Evolutionary conservation across 2,797 vertebrate species (phyloP), one percentile per base, ranked within the genome.

Genomic region (Pelodytes ibericus): DNA sequence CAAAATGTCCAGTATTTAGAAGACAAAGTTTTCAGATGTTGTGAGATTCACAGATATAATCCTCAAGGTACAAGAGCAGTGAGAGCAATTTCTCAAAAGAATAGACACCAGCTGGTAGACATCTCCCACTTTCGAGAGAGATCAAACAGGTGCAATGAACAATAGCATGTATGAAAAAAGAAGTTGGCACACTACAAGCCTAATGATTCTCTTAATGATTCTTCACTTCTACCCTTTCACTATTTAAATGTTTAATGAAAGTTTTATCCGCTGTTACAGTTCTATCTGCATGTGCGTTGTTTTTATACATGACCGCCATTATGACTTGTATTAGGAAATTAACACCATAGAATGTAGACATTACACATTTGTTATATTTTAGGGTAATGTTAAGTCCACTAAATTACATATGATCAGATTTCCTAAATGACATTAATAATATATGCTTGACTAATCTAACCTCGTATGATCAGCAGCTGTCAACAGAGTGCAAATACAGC

Each of bases 231-330:
- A 57, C 33, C 51, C 58, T 70, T 76, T 63, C 74, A 76, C 74
- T 41, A 39, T 44, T 66, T 76, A 69, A 75, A 76, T 71, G 66
- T 70, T 76, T 70, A 63, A 76, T 76, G 59, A 29, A 76, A 63
- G 25, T 63, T 18, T 25, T 44, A 8, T 2, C 7, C 31, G 44
- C 36, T 75, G 24, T 62, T 44, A 18, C 2, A 61, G 9, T 22
- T 25, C 26, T 61, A 16, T 44, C 13, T 44, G 41, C n/a, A n/a
- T n/a, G n/a, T n/a, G n/a, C n/a, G n/a, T n/a, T n/a, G n/a, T n/a
- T n/a, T n/a, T n/a, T n/a, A n/a, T n/a, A n/a, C n/a, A n/a, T n/a
- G n/a, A n/a, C n/a, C n/a, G n/a, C n/a, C n/a, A n/a, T n/a, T n/a
- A n/a, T n/a, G n/a, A n/a, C n/a, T n/a, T n/a, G n/a, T n/a, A n/a